Evolutionary conservation across 1,140 invertebrate genomes (phyloP).

Genomic region (Psilanteris sp.): DNA sequence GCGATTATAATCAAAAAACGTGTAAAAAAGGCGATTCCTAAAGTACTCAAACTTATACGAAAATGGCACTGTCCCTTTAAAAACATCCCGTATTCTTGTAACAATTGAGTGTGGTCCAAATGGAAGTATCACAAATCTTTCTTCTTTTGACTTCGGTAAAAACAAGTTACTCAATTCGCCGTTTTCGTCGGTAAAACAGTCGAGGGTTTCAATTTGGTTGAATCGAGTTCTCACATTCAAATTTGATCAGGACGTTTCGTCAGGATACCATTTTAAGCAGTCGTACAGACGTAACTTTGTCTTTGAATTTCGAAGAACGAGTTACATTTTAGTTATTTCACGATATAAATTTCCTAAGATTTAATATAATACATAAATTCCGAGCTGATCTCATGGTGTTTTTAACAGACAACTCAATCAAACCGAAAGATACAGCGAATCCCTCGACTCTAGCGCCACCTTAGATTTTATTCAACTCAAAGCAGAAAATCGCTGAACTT

Average conservation of each 20-base stretch:
- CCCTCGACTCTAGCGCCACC: conserved; percentile 12
- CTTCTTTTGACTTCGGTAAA: too few species aligned
- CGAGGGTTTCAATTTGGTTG: conserved; percentile 3
- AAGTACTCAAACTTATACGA: conserved; percentile 44
- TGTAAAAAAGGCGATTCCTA: conserved; percentile 26
- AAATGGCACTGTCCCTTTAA: conserved; percentile 66
- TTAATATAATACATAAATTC: neutral
- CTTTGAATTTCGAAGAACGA: neutral
- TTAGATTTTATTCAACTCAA: conserved; percentile 4
- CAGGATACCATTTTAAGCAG: neutral
- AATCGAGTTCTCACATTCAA: too few species aligned
- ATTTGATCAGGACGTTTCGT: neutral
- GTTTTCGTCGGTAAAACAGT: conserved; percentile 3
- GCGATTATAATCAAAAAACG: conserved; percentile 1
- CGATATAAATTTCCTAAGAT: neutral
- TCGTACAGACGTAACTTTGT: too few species aligned
- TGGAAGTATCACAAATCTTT: conserved; percentile 35
- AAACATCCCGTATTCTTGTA: conserved; percentile 30
- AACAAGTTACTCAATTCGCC: neutral
- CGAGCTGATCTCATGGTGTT: conserved; percentile 4
- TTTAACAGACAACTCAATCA: conserved; percentile 9
- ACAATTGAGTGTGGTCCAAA: conserved; percentile 23
- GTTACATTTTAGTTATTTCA: too few species aligned
- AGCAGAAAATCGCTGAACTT: conserved; percentile 37
- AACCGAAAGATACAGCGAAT: conserved; percentile 5